Percentiles rank a stretch among this genome's conserved stretches.
These are phyloP conservation scores for Rhagoletis pomonella DNA, from an alignment of 1,140 invertebrate species.

Conservation along the genomic window DNA sequence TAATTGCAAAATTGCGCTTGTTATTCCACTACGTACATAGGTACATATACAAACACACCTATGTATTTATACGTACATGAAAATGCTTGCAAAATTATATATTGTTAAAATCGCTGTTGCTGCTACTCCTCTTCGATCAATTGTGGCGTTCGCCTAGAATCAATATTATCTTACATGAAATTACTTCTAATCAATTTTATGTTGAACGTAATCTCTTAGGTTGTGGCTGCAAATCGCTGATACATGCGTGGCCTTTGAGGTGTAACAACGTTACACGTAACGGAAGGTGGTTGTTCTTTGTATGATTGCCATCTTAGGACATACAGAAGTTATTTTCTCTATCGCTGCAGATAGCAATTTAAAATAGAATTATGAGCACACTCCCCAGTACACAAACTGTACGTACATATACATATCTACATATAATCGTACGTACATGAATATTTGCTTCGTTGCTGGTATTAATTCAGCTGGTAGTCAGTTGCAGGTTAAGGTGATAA, in stretches of 20 bases:
- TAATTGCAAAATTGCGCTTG: conserved; percentile 45
- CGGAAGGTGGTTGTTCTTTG: background rate
- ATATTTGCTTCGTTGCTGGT: background rate
- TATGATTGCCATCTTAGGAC: background rate
- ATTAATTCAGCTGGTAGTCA: background rate
- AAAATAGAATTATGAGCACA: background rate
- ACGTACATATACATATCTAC: background rate
- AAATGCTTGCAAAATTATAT: background rate
- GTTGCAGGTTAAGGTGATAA: background rate
- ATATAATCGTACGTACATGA: background rate
- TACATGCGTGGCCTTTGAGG: background rate
- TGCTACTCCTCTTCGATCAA: conserved; percentile 32
- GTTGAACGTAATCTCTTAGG: conserved; percentile 16
- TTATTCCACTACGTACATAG: background rate
- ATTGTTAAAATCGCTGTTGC: background rate
- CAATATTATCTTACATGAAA: conserved; percentile 44
- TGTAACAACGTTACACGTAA: background rate
- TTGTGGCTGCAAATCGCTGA: background rate
- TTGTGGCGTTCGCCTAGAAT: conserved; percentile 17
- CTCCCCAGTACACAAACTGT: background rate
- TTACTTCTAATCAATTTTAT: conserved; percentile 48
- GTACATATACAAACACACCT: background rate
- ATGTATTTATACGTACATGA: no score
- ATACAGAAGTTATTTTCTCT: conserved; percentile 41
- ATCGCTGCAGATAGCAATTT: conserved; percentile 24